Base-by-base conservation (phyloP, 1,140 invertebrate species). In the Odontomachus brunneus region DNA sequence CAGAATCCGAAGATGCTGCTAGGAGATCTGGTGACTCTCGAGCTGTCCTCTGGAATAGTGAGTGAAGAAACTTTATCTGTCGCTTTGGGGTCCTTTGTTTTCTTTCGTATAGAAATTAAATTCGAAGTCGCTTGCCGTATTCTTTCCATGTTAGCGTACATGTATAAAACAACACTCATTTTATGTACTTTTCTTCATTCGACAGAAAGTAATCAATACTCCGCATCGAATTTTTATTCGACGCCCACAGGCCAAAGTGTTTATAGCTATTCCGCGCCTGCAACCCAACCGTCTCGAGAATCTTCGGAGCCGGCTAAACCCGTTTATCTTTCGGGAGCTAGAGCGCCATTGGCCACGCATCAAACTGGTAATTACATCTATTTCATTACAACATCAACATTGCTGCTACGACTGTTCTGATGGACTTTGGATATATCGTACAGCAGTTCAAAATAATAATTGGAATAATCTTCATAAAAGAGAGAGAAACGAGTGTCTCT, bases 11-110 rank as follows among this genome's bases (percentile, higher is more conserved):
- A 92, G 96, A 97, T 93, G 95, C 95, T 92, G 95, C 96, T 87
- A 95, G 96, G 93, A 95, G 96, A 92, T 96, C 96, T 92, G 96
- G 96, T 91, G 96, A 97, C 95, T 95, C 96, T 88, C 95, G 96
- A 91, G 96, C 96, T 85, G 96, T 97, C 89, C 95, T 97, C 88
- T 97, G 97, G 97, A 97, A 97, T 94, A 97, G 97, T 97, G 94
- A 97, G 97, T 90, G 44, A 84, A 69, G 75, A 75, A 85, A 74
- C 14, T 51, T 87, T 3, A n/a, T 82, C 48, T 73, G 69, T 57
- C 74, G 55, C 59, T 82, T 38, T 22, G 66, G 82, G 0, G 4
- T 11, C 38, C 9, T 62, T 82, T 65, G 69, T 49, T 15, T 63
- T 84, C 82, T 22, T 12, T 15, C 17, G 17, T 12, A 63, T 60